Base-by-base conservation (phyloP, 2,888 invertebrate species). In the Parasteatoda lunata region DNA sequence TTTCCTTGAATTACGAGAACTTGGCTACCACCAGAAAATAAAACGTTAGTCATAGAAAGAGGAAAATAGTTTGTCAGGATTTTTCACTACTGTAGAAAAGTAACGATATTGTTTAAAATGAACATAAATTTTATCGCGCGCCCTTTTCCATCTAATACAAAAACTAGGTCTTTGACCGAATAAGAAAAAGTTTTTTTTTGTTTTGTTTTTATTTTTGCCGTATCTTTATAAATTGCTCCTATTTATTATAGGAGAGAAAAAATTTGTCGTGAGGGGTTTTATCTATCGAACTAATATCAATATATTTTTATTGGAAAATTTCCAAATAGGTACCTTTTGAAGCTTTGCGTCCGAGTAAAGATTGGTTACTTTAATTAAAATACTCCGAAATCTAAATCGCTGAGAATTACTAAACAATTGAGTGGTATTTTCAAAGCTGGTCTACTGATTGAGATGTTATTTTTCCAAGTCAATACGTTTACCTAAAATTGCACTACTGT, bases 301-400 rank as follows among this genome's bases (percentile, higher is more conserved):
- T 80, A 65, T 49, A 45, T 72, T 73, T 72, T 73, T 72, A 73
- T 73, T 80, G 80, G 80, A 51, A 45, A 5, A 5, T 9, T 47
- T 72, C 80, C 80, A 80, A 54, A 47, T 15, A n/a, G 45, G 70
- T 73, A 80, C 80, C 72, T 80, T 80, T 9, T 54, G 13, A 52
- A 13, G n/a, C n/a, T 71, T 54, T n/a, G 9, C 49, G 13, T 59
- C 78, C 48, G 30, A 30, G 0, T 30, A 30, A 30, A 30, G 30
- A 30, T 30, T 30, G 30, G 30, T 30, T 30, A 30, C 30, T 30
- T 30, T 30, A 30, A 30, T 30, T 30, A 30, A 30, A 30, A 30
- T 30, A 2, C 30, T 30, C 30, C 30, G 0, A 30, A 30, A 30
- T 30, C 30, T 30, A 30, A 30, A 30, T 30, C 30, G 30, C 30